Base-by-base conservation (phyloP, 2,797 vertebrate genomes). In the Uromys caudimaculatus region DNA sequence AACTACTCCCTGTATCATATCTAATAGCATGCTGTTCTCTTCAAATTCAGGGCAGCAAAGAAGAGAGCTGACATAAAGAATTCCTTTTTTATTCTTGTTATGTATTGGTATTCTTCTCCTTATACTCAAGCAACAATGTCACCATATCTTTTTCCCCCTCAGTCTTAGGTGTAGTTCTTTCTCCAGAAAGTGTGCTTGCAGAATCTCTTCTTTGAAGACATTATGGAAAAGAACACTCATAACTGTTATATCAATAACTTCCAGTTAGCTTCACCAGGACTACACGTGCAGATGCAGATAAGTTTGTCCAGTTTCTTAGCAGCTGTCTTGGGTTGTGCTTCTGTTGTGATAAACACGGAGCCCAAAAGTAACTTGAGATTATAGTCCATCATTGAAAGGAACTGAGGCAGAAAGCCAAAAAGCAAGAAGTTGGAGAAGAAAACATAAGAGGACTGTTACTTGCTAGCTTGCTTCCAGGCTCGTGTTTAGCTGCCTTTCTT, bases 271-370 rank as follows among this genome's bases (percentile, higher is more conserved):
- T 56, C 19, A 38, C 23, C 8, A 64, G 38, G 16, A 81, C 0
- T 89, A 4, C 32, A 47, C 58, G n/a, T 95, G 67, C 52, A 21
- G 47, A 19, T 35, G 27, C 35, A 69, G 41, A 35, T 58, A 85
- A 89, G 38, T 85, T 96, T 52, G 69, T 83, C 35, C 91, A 82
- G 71, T 52, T 52, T 85, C 71, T 67, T 52, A 95, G 67, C 47
- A 78, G 60, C 17, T 7, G 23, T 69, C 47, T 85, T 52, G 23
- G 83, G 14, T 69, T 67, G 62, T 24, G 62, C 24, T 69, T 85
- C 44, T 52, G 62, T 50, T 69, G 62, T 85, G 19, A 69, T n/a
- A 67, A 69, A 24, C 32, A 85, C 11, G 35, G 67, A 69, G 44
- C 11, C 11, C 32, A 67, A 69, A 69, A 69, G 44, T 24, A 52